Base-by-base conservation (phyloP, 2,888 invertebrate species). In the Dasysyrphus albostriatus region DNA sequence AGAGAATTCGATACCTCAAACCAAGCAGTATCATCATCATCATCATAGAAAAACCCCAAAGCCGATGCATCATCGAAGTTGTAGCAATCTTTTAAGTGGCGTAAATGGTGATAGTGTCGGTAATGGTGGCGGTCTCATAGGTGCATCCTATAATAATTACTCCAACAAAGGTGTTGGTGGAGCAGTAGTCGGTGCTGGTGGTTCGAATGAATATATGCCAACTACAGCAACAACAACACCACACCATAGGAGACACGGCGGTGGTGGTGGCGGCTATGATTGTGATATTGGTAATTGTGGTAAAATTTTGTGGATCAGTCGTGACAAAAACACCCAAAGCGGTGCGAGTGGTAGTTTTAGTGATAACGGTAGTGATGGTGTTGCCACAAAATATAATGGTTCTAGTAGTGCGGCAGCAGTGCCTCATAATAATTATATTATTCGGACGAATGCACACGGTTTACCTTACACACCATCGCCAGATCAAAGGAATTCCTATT, bases 221-320 rank as follows among this genome's bases (percentile, higher is more conserved):
- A 19, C 61, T 14, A 44, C 70, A 42, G 37, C 88, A 81, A 12
- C 89, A 72, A 4, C 59, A 61, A 39, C 69, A 39, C 29, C 69
- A 39, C 29, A 54, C 8, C 81, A 67, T 32, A 44, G 82, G 63
- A 69, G 82, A 78, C 82, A 65, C 72, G 49, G 39, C 44, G 63
- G 65, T 6, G 58, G 59, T 2, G 49, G 54, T 4, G 19, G 49
- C 9, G 19, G 49, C 29, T 44, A 89, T 69, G 89, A 89, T 83
- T 92, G 92, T 88, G 90, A 92, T 83, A 90, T 92, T 84, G 90
- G 90, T 61, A 92, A 92, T 88, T 92, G 92, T 83, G 92, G 92
- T 75, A 92, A 92, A 90, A 88, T 92, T 74, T 89, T 92, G 29
- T 92, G 92, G 92, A 88, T 92, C 82, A 91, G 90, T 63, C 91